Base-by-base conservation (phyloP, 2,888 invertebrate species). In the Oeneis ivallda region DNA sequence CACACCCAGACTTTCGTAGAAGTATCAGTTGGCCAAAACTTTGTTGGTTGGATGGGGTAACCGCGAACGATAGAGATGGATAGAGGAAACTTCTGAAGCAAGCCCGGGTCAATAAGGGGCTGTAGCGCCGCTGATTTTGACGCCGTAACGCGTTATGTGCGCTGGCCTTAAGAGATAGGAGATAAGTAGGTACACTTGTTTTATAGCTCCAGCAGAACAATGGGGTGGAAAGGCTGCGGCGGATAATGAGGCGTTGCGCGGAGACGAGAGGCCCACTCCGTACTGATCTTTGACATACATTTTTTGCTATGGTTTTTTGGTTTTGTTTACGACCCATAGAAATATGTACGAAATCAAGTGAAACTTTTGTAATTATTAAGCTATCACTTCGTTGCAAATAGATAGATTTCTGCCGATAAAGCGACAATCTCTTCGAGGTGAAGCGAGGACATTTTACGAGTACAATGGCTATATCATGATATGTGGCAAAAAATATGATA, bases 131-230 rank as follows among this genome's bases (percentile, higher is more conserved):
- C n/a, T 45, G n/a, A n/a, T 26, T 2, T 26, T 26, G 1, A 1
- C 26, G 9, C 17, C 47, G 17, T 15, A 7, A 15, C 17, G 17
- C 47, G 47, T 17, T 9, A 7, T 7, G 45, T 47, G 15, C 17
- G 47, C 2, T 17, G 15, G 8, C 17, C 39, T 26, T 41, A 43
- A 56, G 57, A 62, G 66, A 70, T 66, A 61, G 26, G 53, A 64
- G 71, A 72, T 69, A 69, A 56, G 56, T 41, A 19, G 19, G 15
- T 9, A 11, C 59, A 37, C 64, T 57, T 68, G 71, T 69, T 72
- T 72, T 72, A 72, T 72, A 32, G 69, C 66, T 47, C 8, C 53
- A 13, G 19, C 45, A 19, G 26, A 65, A 72, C 72, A 72, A 72
- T 72, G 67, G 71, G 67, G 64, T 32, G 59, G 58, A 64, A 66